Percentiles rank a stretch among this genome's conserved stretches.
Conservation (phyloP, 2,113 vertebrate species). For the Apteryx owenii region DNA sequence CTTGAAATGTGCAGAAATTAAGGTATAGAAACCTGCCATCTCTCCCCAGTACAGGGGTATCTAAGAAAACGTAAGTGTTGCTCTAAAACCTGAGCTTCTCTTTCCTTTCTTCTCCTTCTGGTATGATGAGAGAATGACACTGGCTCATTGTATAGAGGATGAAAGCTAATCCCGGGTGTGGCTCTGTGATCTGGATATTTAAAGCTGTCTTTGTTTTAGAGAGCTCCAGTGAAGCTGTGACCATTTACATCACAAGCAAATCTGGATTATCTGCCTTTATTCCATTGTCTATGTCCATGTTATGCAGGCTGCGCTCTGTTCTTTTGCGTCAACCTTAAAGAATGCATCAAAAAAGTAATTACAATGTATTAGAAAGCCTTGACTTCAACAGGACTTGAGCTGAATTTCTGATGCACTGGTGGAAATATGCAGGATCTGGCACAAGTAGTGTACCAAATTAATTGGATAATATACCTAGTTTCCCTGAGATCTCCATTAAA, state of each 20-base stretch:
- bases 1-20: neutral
- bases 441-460: neutral
- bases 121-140: neutral
- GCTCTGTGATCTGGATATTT: neutral
- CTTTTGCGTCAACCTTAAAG: neutral
- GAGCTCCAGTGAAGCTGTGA: neutral
- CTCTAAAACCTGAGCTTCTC: neutral
- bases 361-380: neutral
- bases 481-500: neutral
- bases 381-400: neutral
- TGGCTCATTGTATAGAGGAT: neutral
- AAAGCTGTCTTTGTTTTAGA: conserved; percentile 14
- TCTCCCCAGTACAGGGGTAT: neutral
- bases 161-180: neutral
- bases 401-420: neutral
- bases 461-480: neutral
- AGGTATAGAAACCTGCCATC: neutral
- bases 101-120: neutral
- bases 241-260: neutral
- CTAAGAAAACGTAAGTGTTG: neutral
- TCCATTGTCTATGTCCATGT: neutral
- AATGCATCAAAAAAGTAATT: neutral
- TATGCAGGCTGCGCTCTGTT: neutral
- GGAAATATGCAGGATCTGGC: neutral
- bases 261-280: neutral